Conservation (phyloP, 2,797 vertebrate genomes). For the Fistularia commersonii region DNA sequence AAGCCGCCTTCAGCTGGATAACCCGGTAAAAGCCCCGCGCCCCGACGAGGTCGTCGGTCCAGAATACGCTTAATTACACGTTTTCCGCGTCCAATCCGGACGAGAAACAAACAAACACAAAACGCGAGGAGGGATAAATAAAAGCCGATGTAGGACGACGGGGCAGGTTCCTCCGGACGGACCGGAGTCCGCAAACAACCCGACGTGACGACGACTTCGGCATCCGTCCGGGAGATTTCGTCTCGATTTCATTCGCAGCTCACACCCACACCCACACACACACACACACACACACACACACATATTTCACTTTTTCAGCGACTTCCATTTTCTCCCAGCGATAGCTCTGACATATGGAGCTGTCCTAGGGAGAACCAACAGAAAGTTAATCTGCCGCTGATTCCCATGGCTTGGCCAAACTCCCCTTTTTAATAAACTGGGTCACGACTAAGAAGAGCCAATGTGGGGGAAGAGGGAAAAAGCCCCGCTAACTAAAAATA, state of each 20-base stretch:
- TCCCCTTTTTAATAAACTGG: constrained; percentile 68
- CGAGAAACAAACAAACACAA: constrained; percentile 30
- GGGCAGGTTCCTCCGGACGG: too few species aligned
- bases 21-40: constrained; percentile 48
- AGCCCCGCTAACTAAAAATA: constrained; percentile 52
- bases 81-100: too few species aligned
- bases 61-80: constrained; percentile 63
- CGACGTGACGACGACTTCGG: neutral
- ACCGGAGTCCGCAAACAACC: neutral
- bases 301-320: constrained; percentile 7
- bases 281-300: neutral
- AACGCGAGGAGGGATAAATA: too few species aligned
- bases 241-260: too few species aligned
- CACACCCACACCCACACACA: too few species aligned
- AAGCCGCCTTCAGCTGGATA: constrained; percentile 60
- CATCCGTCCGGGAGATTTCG: too few species aligned
- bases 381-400: constrained; percentile 67
- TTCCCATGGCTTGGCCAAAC: constrained; percentile 61
- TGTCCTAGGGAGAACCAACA: constrained; percentile 52
- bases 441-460: constrained; percentile 70
- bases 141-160: too few species aligned
- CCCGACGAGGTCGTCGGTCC: constrained; percentile 45
- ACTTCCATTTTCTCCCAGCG: constrained; percentile 26
- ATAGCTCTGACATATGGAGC: constrained; percentile 58
- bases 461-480: constrained; percentile 46